Evolutionary conservation across 2,113 vertebrate genomes (phyloP).

Genomic region (Rhabdornis inornatus): DNA sequence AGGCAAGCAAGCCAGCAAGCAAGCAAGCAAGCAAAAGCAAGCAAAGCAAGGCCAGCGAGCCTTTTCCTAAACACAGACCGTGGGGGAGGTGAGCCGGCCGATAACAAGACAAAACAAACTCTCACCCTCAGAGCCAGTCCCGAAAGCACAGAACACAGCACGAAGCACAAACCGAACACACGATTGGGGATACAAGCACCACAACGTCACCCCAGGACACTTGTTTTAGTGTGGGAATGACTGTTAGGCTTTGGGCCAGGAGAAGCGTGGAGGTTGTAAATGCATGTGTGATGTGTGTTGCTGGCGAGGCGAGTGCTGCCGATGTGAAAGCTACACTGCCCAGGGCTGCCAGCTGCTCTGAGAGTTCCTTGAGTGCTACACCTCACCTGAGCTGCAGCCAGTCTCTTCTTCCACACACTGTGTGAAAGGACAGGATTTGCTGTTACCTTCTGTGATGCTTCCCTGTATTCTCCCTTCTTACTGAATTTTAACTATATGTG

Average conservation of each 20-base stretch:
- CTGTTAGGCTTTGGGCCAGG: background rate
- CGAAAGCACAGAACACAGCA: no score
- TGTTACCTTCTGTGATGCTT: background rate
- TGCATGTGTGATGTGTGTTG: background rate
- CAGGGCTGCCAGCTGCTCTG: fast-evolving
- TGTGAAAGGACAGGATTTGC: background rate
- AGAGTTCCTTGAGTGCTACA: fast-evolving
- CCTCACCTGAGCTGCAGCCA: fast-evolving
- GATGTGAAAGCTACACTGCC: background rate
- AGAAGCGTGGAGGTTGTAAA: fast-evolving
- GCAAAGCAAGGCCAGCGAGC: no score
- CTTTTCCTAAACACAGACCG: no score
- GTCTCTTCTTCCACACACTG: background rate
- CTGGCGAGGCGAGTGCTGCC: fast-evolving
- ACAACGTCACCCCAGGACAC: no score
- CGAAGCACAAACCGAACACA: no score
- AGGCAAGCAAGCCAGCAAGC: no score
- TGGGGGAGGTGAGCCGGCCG: no score
- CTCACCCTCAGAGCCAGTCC: no score
- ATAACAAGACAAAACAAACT: no score
- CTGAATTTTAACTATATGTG: background rate
- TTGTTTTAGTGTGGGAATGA: background rate
- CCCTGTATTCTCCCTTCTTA: background rate
- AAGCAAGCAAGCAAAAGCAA: no score
- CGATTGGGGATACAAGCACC: no score